These are phyloP conservation scores for Sebastes trivittatus DNA, from an alignment of 2,797 vertebrate genomes.

Conservation along the genomic window DNA sequence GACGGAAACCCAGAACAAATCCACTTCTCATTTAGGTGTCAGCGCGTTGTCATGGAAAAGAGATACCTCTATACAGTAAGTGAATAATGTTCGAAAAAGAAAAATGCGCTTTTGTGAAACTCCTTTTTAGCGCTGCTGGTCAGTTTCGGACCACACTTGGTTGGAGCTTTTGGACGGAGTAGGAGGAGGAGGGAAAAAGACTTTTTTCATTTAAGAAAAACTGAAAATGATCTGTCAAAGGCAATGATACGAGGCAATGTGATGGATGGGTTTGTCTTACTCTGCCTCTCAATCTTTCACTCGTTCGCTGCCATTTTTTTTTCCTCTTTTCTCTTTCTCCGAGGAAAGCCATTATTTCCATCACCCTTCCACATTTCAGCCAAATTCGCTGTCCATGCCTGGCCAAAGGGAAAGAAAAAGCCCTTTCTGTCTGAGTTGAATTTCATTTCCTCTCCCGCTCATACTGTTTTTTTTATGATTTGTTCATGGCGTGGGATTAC, in stretches of 20 bases:
- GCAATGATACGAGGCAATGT: slow-evolving; percentile 72
- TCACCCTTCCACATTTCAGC: slow-evolving; percentile 61
- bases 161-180: slow-evolving; percentile 45
- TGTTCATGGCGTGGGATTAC: slow-evolving; percentile 60
- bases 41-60: slow-evolving; percentile 71
- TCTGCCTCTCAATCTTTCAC: slow-evolving; percentile 65
- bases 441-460: slow-evolving; percentile 63
- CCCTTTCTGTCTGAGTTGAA: slow-evolving; percentile 66
- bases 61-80: slow-evolving; percentile 74
- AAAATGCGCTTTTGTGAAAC: slow-evolving; percentile 53
- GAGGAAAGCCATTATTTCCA: slow-evolving; percentile 72
- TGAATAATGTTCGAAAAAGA: slow-evolving; percentile 59
- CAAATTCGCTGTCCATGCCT: slow-evolving; percentile 62
- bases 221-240: slow-evolving; percentile 78
- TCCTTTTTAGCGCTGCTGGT: slow-evolving; percentile 38
- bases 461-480: slow-evolving; percentile 46
- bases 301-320: slow-evolving; percentile 42
- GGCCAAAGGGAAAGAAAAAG: slow-evolving; percentile 71
- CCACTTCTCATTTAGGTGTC: slow-evolving; percentile 70
- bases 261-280: slow-evolving; percentile 77
- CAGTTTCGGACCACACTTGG: slow-evolving; percentile 56
- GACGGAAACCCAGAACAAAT: slow-evolving; percentile 78
- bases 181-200: neutral
- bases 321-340: slow-evolving; percentile 31
- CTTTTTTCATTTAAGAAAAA: slow-evolving; percentile 52